Evolutionary conservation across 2,888 invertebrate species (phyloP).

Genomic region (Pandemis corylana): DNA sequence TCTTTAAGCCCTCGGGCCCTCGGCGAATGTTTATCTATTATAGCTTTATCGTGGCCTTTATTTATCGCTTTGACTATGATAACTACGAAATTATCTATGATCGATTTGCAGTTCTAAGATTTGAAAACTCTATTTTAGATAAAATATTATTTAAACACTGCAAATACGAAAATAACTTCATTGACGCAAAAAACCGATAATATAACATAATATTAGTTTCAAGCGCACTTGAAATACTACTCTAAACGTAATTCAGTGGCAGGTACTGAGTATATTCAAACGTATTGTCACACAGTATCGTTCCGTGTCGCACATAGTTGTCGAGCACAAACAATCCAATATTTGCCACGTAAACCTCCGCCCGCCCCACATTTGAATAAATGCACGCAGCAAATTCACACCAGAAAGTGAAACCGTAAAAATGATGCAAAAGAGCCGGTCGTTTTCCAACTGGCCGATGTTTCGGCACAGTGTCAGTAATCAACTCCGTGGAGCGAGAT

Average conservation of each 20-base stretch:
- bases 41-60: slow-evolving; percentile 47
- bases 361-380: slow-evolving; percentile 54
- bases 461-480: slow-evolving; percentile 45
- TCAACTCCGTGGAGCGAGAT: slow-evolving; percentile 45
- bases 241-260: slow-evolving; percentile 25
- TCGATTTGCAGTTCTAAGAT: slow-evolving; percentile 31
- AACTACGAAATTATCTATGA: slow-evolving; percentile 44
- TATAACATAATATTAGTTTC: neutral
- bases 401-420: slow-evolving; percentile 63
- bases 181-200: neutral
- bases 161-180: slow-evolving; percentile 2
- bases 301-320: slow-evolving; percentile 41
- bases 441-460: slow-evolving; percentile 37
- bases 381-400: slow-evolving; percentile 59
- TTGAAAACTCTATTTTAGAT: slow-evolving; percentile 12
- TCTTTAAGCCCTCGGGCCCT: slow-evolving; percentile 42
- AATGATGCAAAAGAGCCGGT: slow-evolving; percentile 61
- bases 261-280: slow-evolving; percentile 22
- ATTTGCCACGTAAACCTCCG: slow-evolving; percentile 46
- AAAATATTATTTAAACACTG: neutral
- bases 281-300: slow-evolving; percentile 28
- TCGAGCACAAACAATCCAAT: slow-evolving; percentile 44
- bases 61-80: slow-evolving; percentile 48
- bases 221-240: slow-evolving; percentile 26
- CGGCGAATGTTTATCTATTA: slow-evolving; percentile 40